phyloP scores from a whole-genome alignment of 2,888 invertebrate species.

The Colostygia pectinataria region DNA sequence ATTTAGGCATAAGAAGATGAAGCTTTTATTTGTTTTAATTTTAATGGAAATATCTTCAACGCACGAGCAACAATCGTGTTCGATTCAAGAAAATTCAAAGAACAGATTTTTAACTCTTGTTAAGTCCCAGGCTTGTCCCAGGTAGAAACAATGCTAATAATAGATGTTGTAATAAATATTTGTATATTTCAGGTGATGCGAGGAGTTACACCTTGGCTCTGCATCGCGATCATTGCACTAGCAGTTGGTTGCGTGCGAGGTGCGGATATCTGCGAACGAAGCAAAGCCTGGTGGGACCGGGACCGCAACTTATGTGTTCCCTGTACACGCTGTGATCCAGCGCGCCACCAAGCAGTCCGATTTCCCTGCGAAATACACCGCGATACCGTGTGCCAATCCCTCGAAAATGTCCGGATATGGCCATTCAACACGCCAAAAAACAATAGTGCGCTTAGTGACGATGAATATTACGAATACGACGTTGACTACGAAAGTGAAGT shows the following conservation, averaged over 20 bases:
- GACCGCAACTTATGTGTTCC: slow-evolving; percentile 85
- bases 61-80: too few relatives aligned
- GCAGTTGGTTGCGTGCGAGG: slow-evolving; percentile 60
- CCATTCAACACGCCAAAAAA: slow-evolving; percentile 75
- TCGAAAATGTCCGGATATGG: slow-evolving; percentile 85
- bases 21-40: too few relatives aligned
- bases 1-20: too few relatives aligned
- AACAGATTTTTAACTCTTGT: too few relatives aligned
- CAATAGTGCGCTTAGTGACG: slow-evolving; percentile 63
- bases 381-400: slow-evolving; percentile 88
- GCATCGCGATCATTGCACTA: slow-evolving; percentile 70
- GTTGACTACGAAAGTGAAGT: slow-evolving; percentile 73
- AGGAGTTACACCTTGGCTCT: slow-evolving; percentile 67
- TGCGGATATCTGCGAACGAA: slow-evolving; percentile 71
- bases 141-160: too few relatives aligned
- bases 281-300: slow-evolving; percentile 88
- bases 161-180: too few relatives aligned
- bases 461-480: slow-evolving; percentile 68
- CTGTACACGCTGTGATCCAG: slow-evolving; percentile 87
- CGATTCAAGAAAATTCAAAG: too few relatives aligned
- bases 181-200: slow-evolving; percentile 69
- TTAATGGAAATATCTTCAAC: too few relatives aligned
- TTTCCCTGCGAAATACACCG: slow-evolving; percentile 89
- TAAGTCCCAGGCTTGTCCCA: too few relatives aligned
- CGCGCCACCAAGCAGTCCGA: slow-evolving; percentile 83